Evolutionary conservation across 92 coral and sea anemone species (phyloP).

Genomic region (Meandrina meandrites): DNA sequence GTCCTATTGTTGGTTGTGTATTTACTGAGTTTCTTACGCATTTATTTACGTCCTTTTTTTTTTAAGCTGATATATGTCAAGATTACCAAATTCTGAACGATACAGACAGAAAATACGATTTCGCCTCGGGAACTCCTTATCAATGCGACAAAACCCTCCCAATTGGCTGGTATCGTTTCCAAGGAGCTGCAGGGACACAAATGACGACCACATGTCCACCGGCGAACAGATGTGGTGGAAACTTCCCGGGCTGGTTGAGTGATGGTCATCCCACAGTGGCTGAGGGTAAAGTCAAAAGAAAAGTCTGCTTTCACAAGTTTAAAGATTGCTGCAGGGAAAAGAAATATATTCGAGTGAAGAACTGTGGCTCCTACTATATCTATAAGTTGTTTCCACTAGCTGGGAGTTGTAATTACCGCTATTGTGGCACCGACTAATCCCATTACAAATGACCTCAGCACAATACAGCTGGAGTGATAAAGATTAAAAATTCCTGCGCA

Average conservation of each 20-base stretch:
- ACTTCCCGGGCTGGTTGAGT: neutral
- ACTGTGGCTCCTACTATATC: too few species aligned
- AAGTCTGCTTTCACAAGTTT: neutral
- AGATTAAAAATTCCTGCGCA: too few species aligned
- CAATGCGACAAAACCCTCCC: neutral
- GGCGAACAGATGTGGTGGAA: neutral
- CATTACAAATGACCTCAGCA: too few species aligned
- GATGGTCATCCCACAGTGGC: neutral
- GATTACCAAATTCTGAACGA: neutral
- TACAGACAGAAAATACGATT: neutral
- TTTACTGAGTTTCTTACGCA: too few species aligned
- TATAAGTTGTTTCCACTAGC: too few species aligned
- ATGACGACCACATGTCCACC: neutral
- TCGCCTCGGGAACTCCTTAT: neutral
- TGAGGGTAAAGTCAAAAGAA: neutral
- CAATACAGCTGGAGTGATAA: too few species aligned
- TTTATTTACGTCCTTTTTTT: too few species aligned
- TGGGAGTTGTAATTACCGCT: too few species aligned
- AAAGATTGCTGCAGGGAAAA: too few species aligned
- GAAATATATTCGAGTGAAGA: too few species aligned
- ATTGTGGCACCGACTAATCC: too few species aligned
- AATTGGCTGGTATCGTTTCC: conserved; percentile 5
- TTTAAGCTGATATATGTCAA: neutral
- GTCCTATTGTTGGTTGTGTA: too few species aligned
- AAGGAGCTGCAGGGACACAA: conserved; percentile 4